Conservation (phyloP, 1,140 invertebrate species). For the Macrobrachium rosenbergii region DNA sequence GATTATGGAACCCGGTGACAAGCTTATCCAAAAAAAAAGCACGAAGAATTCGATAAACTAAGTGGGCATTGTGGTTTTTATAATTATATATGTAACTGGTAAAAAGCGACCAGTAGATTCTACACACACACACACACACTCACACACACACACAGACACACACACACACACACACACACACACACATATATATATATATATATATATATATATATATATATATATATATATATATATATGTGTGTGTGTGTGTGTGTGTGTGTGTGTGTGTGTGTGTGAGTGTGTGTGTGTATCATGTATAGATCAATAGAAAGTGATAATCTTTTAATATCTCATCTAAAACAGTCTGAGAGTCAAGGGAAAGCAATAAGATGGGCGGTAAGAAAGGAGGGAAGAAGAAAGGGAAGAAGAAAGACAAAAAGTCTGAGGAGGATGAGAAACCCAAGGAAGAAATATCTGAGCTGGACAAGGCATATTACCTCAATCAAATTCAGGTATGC, state of each 20-base stretch:
- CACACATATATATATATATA: neutral
- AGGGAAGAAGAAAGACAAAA: constrained; percentile 52
- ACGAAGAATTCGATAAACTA: no score
- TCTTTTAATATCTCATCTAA: neutral
- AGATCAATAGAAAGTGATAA: neutral
- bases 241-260: neutral
- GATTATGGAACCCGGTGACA: no score
- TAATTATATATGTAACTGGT: no score
- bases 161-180: neutral
- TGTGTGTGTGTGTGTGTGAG: neutral
- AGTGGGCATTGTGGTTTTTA: no score
- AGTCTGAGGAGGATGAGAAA: constrained; percentile 50
- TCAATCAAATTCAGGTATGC: constrained; percentile 59
- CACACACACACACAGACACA: no score
- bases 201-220: no score
- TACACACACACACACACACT: no score
- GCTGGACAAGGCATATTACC: constrained; percentile 58
- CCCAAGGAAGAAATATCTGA: constrained; percentile 56
- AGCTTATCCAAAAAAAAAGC: no score
- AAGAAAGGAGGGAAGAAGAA: constrained; percentile 55
- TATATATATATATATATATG: no score
- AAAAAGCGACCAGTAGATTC: no score
- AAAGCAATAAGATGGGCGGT: constrained; percentile 21
- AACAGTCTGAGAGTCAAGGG: neutral
- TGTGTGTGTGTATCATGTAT: neutral